A percentile compares a stretch with the other conserved stretches of the same genome.
Evolutionary conservation across 2,113 vertebrate species (phyloP).

Genomic region (Cheilinus undulatus): DNA sequence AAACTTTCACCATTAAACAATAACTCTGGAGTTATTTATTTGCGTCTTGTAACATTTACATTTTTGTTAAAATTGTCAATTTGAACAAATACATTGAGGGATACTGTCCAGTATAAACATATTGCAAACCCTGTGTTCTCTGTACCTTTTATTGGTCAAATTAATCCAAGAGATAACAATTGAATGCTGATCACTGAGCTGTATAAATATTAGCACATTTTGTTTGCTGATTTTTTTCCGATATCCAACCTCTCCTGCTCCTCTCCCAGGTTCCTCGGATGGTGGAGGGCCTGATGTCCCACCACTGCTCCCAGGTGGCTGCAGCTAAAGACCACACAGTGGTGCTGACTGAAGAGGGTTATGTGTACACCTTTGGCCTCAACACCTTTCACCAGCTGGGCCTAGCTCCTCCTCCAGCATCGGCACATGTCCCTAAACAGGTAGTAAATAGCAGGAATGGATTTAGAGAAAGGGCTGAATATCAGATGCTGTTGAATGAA

Average conservation of each 20-base stretch:
- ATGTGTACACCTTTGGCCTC: slow-evolving; percentile 94
- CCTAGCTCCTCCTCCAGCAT: slow-evolving; percentile 88
- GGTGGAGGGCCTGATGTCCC: slow-evolving; percentile 90
- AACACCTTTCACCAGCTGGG: slow-evolving; percentile 96
- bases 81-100: neutral
- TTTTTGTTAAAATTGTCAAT: neutral
- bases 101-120: neutral
- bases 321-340: slow-evolving; percentile 97
- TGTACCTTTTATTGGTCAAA: neutral
- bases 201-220: neutral
- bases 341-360: slow-evolving; percentile 94
- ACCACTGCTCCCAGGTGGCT: slow-evolving; percentile 92
- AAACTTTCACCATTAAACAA: too few species aligned
- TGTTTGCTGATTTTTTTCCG: neutral
- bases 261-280: slow-evolving; percentile 89
- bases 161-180: neutral
- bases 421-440: slow-evolving; percentile 92
- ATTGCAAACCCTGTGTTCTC: neutral
- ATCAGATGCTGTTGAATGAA: neutral
- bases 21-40: too few species aligned
- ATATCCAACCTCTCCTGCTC: neutral
- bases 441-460: slow-evolving; percentile 73
- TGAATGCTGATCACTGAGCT: neutral
- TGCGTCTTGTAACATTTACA: too few species aligned
- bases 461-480: neutral